phyloP scores from a whole-genome alignment of 2,888 invertebrate species.

The Thelaira solivaga region DNA sequence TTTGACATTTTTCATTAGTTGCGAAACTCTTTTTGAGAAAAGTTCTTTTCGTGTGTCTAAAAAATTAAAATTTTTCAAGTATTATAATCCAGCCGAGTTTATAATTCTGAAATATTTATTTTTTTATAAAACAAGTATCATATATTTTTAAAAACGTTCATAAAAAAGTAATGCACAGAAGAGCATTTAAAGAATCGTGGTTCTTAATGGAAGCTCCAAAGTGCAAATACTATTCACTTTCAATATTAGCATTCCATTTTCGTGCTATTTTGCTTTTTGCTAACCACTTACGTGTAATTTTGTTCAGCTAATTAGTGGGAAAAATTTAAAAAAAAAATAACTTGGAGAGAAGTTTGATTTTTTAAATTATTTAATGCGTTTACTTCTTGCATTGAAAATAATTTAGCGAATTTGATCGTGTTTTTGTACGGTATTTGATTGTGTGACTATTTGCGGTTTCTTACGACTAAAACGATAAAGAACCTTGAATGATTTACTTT shows the following conservation, averaged over 20 bases:
- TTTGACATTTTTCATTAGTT: constrained; percentile 35
- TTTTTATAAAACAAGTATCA: constrained; percentile 6
- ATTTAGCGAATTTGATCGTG: too few species aligned
- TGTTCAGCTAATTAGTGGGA: neutral
- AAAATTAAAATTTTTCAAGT: neutral
- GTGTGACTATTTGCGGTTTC: too few species aligned
- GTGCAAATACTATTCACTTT: constrained; percentile 65
- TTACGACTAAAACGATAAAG: neutral
- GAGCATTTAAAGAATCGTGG: constrained; percentile 61
- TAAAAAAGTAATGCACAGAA: constrained; percentile 71
- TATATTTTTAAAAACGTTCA: constrained; percentile 20
- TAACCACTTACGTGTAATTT: constrained; percentile 53
- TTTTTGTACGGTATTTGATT: too few species aligned
- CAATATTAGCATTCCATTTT: constrained; percentile 60
- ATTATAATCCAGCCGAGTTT: constrained; percentile 23
- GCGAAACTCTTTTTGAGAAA: constrained; percentile 24
- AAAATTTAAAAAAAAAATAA: constrained; percentile 9
- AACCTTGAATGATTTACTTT: constrained; percentile 29
- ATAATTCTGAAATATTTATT: neutral
- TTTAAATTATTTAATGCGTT: too few species aligned
- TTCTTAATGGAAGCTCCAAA: constrained; percentile 49
- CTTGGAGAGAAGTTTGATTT: too few species aligned
- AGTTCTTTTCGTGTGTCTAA: neutral
- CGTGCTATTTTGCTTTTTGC: constrained; percentile 13
- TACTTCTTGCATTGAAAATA: too few species aligned